These are phyloP conservation scores for Holocentrus rufus DNA, from an alignment of 2,797 vertebrate species.

Conservation along the genomic window DNA sequence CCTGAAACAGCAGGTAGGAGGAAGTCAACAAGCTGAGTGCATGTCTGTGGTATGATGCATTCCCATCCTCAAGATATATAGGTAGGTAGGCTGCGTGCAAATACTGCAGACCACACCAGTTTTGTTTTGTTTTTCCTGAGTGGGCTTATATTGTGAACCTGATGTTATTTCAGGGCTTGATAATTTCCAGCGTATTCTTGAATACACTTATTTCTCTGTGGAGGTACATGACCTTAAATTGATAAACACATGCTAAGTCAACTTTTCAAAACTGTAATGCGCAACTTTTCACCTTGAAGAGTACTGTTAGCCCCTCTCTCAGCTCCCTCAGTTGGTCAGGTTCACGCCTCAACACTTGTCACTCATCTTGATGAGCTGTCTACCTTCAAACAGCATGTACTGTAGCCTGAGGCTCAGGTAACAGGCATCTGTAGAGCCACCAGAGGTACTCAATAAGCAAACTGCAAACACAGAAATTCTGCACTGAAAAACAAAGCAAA, in stretches of 20 bases:
- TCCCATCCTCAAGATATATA: constrained; percentile 61
- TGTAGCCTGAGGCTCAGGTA: constrained; percentile 38
- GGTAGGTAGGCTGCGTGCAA: constrained; percentile 45
- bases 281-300: constrained; percentile 21
- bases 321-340: constrained; percentile 47
- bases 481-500: neutral
- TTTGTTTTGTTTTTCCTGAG: constrained; percentile 64
- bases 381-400: constrained; percentile 40
- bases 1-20: constrained; percentile 43
- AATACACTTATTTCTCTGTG: neutral
- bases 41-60: constrained; percentile 57
- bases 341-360: constrained; percentile 33
- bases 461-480: constrained; percentile 34
- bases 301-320: constrained; percentile 25
- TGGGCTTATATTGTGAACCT: constrained; percentile 47
- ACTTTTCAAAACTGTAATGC: constrained; percentile 44
- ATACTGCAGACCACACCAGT: constrained; percentile 65
- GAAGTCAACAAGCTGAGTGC: constrained; percentile 51
- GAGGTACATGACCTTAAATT: constrained; percentile 14
- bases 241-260: constrained; percentile 35
- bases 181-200: constrained; percentile 20
- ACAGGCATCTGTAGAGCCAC: constrained; percentile 44
- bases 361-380: constrained; percentile 66
- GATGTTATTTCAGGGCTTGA: constrained; percentile 55
- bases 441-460: constrained; percentile 34